phyloP scores from a whole-genome alignment of 1,140 invertebrate species.

The Penaeus indicus region DNA sequence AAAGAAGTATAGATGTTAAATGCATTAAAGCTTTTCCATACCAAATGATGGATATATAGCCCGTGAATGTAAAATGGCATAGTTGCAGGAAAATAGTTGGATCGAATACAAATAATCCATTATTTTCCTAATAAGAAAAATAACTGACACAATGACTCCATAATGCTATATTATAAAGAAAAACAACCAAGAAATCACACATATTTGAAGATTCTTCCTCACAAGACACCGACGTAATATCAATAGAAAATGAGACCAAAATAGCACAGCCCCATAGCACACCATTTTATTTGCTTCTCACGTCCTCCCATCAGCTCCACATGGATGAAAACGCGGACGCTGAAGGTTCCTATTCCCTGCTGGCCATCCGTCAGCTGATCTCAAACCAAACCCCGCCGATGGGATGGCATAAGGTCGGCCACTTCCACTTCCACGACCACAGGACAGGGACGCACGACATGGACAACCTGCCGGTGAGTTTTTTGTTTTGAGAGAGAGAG shows the following conservation, averaged over 20 bases:
- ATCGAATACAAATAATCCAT: background rate
- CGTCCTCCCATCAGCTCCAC: constrained; percentile 75
- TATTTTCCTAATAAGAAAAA: too few relatives aligned
- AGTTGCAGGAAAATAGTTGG: background rate
- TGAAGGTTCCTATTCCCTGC: constrained; percentile 90
- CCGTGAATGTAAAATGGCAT: background rate
- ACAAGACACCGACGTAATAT: too few relatives aligned
- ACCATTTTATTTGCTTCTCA: background rate
- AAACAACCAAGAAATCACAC: too few relatives aligned
- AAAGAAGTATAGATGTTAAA: too few relatives aligned
- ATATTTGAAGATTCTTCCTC: too few relatives aligned
- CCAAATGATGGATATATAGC: background rate
- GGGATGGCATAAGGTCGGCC: background rate
- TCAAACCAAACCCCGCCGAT: background rate
- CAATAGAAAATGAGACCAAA: too few relatives aligned
- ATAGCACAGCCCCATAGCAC: background rate
- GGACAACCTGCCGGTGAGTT: constrained; percentile 1
- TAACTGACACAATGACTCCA: too few relatives aligned
- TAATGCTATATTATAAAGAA: too few relatives aligned
- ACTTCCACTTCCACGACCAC: constrained; percentile 2
- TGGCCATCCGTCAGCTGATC: constrained; percentile 68
- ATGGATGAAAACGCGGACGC: constrained; percentile 91
- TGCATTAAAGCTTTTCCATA: too few relatives aligned
- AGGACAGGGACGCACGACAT: background rate
- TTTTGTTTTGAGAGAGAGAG: background rate